phyloP scores from a whole-genome alignment of 2,797 vertebrate species.

The Champsocephalus esox region DNA sequence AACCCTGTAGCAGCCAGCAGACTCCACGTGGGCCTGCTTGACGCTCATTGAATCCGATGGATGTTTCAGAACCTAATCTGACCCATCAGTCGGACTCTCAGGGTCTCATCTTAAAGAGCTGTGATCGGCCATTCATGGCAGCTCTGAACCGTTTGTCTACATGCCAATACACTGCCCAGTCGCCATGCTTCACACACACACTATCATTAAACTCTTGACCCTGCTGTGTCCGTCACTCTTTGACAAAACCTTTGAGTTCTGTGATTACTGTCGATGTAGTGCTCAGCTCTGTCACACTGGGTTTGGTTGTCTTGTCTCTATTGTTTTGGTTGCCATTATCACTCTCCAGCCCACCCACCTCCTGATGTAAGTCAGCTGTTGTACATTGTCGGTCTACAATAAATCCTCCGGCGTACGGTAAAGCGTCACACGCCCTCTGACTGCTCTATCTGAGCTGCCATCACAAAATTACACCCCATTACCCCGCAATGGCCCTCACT shows the following conservation, averaged over 20 bases:
- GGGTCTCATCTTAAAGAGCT: conserved; percentile 54
- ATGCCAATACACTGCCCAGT: conserved; percentile 57
- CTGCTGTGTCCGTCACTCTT: conserved; percentile 44
- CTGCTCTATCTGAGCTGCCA: conserved; percentile 48
- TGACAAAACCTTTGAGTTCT: conserved; percentile 60
- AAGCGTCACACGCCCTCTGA: conserved; percentile 19
- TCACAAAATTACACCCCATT: conserved; percentile 66
- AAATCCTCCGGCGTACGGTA: conserved; percentile 20
- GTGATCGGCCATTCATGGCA: conserved; percentile 59
- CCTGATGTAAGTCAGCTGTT: conserved; percentile 41
- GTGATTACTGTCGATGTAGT: conserved; percentile 53
- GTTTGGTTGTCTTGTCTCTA: conserved; percentile 52
- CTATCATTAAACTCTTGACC: conserved; percentile 80
- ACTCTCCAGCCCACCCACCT: conserved; percentile 30
- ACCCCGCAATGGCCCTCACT: conserved; percentile 55
- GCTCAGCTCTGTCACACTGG: conserved; percentile 35
- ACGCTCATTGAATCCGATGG: conserved; percentile 29
- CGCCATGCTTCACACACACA: conserved; percentile 42
- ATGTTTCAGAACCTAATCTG: conserved; percentile 49
- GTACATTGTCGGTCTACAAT: background rate
- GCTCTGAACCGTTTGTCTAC: conserved; percentile 65
- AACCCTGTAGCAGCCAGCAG: conserved; percentile 25
- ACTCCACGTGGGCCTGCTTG: conserved; percentile 17
- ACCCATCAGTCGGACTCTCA: conserved; percentile 40
- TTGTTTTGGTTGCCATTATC: conserved; percentile 51